phyloP scores from a whole-genome alignment of 1,140 invertebrate species.

The Formica selysi region DNA sequence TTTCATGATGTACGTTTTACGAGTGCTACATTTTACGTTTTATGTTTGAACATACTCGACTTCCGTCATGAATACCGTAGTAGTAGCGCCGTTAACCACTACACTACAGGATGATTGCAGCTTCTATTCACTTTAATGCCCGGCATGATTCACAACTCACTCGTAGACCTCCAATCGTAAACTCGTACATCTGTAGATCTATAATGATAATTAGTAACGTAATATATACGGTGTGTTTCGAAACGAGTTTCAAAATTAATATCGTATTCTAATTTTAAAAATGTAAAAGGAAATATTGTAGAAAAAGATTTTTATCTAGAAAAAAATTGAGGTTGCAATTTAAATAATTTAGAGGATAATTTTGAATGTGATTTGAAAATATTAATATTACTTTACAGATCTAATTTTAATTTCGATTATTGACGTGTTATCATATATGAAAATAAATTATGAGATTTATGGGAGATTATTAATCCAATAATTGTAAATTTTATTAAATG shows the following conservation, averaged over 20 bases:
- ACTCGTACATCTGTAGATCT: slow-evolving; percentile 32
- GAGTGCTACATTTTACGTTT: slow-evolving; percentile 18
- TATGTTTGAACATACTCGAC: slow-evolving; percentile 37
- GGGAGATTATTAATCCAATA: neutral
- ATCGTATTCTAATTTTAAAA: neutral
- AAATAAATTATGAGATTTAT: neutral
- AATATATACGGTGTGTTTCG: slow-evolving; percentile 5
- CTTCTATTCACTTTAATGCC: slow-evolving; percentile 53
- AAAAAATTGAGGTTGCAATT: neutral
- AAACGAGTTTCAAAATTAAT: slow-evolving; percentile 18
- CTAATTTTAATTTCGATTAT: slow-evolving; percentile 1
- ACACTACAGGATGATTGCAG: slow-evolving; percentile 26
- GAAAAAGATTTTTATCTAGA: neutral
- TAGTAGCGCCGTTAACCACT: slow-evolving; percentile 32
- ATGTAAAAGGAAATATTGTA: neutral
- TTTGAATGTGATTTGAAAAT: neutral
- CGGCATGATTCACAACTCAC: slow-evolving; percentile 45
- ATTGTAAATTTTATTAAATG: neutral
- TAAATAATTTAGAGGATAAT: neutral
- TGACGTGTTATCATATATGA: neutral
- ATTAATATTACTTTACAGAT: neutral
- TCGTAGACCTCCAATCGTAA: slow-evolving; percentile 23
- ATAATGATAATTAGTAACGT: slow-evolving; percentile 47
- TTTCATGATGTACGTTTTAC: neutral
- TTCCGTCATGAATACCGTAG: slow-evolving; percentile 51